These are phyloP conservation scores for Seira ritae DNA, from an alignment of 2,888 invertebrate genomes.

Conservation along the genomic window DNA sequence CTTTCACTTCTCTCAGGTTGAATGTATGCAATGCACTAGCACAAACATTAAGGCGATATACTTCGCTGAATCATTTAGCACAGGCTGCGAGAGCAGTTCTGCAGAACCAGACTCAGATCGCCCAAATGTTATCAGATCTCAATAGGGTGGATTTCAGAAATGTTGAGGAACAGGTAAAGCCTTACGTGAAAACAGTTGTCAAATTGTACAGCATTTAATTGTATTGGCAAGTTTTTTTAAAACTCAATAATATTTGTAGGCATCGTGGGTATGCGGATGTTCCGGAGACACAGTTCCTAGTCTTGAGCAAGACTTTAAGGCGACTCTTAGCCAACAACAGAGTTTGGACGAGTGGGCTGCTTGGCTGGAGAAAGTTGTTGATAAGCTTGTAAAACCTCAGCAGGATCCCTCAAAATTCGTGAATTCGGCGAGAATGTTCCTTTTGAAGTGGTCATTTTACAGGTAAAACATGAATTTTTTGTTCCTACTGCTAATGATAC, in stretches of 20 bases:
- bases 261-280: constrained; percentile 98
- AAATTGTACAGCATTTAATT: too few species aligned
- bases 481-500: too few species aligned
- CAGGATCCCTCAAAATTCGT: constrained; percentile 89
- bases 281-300: constrained; percentile 86
- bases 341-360: constrained; percentile 97
- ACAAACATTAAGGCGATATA: constrained; percentile 95
- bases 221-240: not conserved
- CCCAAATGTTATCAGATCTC: constrained; percentile 96
- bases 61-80: constrained; percentile 94
- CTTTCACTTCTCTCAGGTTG: constrained; percentile 76
- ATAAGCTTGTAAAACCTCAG: constrained; percentile 91
- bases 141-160: constrained; percentile 98
- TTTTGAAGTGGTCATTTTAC: constrained; percentile 99
- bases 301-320: constrained; percentile 92
- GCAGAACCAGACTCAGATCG: constrained; percentile 95
- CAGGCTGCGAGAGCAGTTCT: constrained; percentile 96
- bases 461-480: constrained; percentile 78
- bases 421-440: constrained; percentile 91
- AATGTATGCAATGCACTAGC: constrained; percentile 93
- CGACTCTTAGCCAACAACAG: constrained; percentile 93
- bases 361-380: constrained; percentile 97
- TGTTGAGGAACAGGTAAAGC: constrained; percentile 86
- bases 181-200: constrained; percentile 2
- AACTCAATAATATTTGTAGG: constrained; percentile 79